A percentile compares a stretch with the other conserved stretches of the same genome.
phyloP scores from a whole-genome alignment of 2,113 vertebrate species.

The Corydoras maculifer region DNA sequence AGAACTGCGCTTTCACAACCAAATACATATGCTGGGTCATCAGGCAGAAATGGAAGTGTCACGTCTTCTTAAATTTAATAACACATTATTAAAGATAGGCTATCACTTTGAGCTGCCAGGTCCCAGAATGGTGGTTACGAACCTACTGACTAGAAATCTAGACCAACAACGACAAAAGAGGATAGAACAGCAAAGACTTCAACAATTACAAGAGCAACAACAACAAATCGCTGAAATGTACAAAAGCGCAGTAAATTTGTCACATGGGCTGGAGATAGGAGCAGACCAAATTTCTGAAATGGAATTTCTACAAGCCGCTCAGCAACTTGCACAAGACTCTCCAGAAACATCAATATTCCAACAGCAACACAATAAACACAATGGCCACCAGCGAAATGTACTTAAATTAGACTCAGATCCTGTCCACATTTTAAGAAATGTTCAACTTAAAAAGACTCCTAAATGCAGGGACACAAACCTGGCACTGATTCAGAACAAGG shows the following conservation, averaged over 20 bases:
- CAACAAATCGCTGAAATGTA: conserved; percentile 74
- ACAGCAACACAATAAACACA: conserved; percentile 23
- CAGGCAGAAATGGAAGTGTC: conserved; percentile 94
- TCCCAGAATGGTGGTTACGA: conserved; percentile 95
- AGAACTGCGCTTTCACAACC: conserved; percentile 96
- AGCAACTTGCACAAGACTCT: conserved; percentile 44
- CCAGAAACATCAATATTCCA: conserved; percentile 47
- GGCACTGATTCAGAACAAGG: conserved; percentile 55
- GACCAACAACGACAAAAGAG: conserved; percentile 86
- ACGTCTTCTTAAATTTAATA: conserved; percentile 86
- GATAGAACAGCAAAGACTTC: conserved; percentile 80
- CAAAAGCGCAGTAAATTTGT: conserved; percentile 78
- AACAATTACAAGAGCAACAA: conserved; percentile 78
- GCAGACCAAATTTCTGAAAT: conserved; percentile 63
- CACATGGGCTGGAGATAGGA: conserved; percentile 81
- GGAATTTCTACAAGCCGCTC: conserved; percentile 36
- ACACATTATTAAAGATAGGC: conserved; percentile 90
- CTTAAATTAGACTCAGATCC: conserved; percentile 39
- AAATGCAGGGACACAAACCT: conserved; percentile 62
- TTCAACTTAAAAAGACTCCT: conserved; percentile 67
- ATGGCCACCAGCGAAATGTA: conserved; percentile 22
- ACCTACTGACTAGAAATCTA: conserved; percentile 87
- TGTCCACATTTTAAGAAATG: conserved; percentile 48
- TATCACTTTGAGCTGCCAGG: conserved; percentile 93
- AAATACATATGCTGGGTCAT: conserved; percentile 94